Percentiles rank a stretch among this genome's conserved stretches.
These are phyloP conservation scores for Theristicus caerulescens DNA, from an alignment of 2,113 vertebrate genomes.

Conservation along the genomic window DNA sequence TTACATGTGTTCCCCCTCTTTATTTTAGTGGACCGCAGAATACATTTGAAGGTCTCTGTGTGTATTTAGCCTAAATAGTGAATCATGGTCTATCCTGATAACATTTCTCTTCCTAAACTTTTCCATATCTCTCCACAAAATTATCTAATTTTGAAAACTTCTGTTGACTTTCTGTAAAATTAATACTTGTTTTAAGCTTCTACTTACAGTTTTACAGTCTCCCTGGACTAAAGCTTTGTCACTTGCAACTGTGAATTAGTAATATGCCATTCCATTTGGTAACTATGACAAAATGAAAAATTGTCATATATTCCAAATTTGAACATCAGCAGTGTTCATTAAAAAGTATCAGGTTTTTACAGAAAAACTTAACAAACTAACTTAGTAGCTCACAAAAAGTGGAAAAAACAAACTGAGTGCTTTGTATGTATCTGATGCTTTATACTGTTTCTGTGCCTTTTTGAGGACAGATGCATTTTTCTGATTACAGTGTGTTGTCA, in stretches of 20 bases:
- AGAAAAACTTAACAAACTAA: neutral
- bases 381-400: rapidly evolving
- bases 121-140: neutral
- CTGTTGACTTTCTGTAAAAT: neutral
- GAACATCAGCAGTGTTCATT: neutral
- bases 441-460: neutral
- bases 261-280: neutral
- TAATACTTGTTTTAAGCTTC: neutral
- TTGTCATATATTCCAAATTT: neutral
- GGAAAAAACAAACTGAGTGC: neutral
- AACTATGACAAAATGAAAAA: neutral
- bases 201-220: neutral
- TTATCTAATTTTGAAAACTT: slow-evolving; percentile 41
- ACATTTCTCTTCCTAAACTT: neutral
- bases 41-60: neutral
- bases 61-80: slow-evolving; percentile 47
- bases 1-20: neutral
- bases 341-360: neutral
- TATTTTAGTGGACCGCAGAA: neutral
- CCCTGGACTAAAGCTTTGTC: neutral
- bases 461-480: neutral
- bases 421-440: neutral
- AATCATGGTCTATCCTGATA: slow-evolving; percentile 7
- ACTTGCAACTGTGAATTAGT: neutral
- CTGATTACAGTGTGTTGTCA: neutral